A percentile compares a stretch with the other conserved stretches of the same genome.
phyloP scores from a whole-genome alignment of 2,797 vertebrate genomes.

The Fringilla coelebs region DNA sequence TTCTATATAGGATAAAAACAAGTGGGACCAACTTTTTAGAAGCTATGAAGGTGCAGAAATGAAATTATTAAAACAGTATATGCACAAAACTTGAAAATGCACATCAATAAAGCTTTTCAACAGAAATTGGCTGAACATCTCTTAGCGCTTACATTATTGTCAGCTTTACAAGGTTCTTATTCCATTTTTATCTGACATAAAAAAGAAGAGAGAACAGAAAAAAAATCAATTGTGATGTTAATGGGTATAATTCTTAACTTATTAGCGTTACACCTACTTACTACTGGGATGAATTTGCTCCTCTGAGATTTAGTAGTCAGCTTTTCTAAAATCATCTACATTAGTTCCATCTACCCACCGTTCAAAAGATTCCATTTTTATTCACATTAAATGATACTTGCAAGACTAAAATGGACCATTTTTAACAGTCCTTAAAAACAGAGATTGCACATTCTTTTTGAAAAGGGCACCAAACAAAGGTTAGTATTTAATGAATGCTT shows the following conservation, averaged over 20 bases:
- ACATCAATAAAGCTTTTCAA: not conserved
- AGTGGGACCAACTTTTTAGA: not conserved
- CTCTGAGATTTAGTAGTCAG: slow-evolving; percentile 32
- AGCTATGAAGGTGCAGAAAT: not conserved
- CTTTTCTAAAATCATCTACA: slow-evolving; percentile 35
- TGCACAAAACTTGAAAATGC: not conserved
- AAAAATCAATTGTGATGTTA: slow-evolving; percentile 46
- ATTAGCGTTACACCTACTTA: slow-evolving; percentile 42
- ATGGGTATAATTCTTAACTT: slow-evolving; percentile 38
- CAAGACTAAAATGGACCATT: not conserved
- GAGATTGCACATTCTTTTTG: not conserved
- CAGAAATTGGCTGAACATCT: not conserved
- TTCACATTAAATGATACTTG: not conserved
- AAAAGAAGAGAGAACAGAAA: slow-evolving; percentile 20
- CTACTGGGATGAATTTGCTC: not conserved
- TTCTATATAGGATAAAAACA: not conserved
- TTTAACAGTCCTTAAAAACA: not conserved
- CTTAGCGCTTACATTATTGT: not conserved
- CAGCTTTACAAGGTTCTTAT: slow-evolving; percentile 13
- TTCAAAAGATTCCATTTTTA: slow-evolving; percentile 29
- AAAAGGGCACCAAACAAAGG: not conserved
- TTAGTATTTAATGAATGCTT: not conserved
- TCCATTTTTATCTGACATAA: slow-evolving; percentile 22
- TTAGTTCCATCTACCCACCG: not conserved
- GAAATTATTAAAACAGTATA: not conserved